Conservation (phyloP, 2,113 vertebrate genomes). For the Heterocephalus glaber region DNA sequence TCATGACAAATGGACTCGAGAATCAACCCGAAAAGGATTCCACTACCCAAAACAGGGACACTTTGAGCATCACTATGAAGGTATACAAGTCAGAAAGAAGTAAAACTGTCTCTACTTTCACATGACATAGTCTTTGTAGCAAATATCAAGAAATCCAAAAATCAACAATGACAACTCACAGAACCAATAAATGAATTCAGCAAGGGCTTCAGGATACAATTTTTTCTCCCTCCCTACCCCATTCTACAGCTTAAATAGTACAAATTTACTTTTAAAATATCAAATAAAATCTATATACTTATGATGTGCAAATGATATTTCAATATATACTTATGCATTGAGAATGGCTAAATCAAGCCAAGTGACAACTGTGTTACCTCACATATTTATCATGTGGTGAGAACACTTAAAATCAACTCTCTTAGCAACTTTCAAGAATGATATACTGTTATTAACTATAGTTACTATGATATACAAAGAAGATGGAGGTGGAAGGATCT, state of each 20-base stretch:
- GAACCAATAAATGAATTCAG: not conserved
- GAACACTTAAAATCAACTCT: not conserved
- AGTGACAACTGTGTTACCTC: not conserved
- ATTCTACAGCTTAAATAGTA: not conserved
- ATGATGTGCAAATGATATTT: not conserved
- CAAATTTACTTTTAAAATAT: not conserved
- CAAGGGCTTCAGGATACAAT: not conserved
- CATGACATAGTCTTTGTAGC: not conserved
- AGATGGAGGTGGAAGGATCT: not conserved
- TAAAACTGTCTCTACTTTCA: not conserved
- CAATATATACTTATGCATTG: not conserved
- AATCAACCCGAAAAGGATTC: not conserved
- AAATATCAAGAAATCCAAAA: not conserved
- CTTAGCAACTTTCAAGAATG: not conserved
- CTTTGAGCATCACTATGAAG: not conserved
- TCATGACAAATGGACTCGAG: not conserved
- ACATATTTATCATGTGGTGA: not conserved
- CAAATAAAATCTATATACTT: not conserved
- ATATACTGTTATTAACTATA: not conserved
- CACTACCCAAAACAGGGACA: not conserved
- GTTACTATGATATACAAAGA: not conserved
- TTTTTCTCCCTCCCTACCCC: not conserved
- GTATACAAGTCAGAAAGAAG: not conserved
- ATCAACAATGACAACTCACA: not conserved
- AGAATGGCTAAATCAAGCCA: not conserved